Percentiles rank a stretch among this genome's conserved stretches.
phyloP scores from a whole-genome alignment of 2,888 invertebrate species.

The Noctua janthe region DNA sequence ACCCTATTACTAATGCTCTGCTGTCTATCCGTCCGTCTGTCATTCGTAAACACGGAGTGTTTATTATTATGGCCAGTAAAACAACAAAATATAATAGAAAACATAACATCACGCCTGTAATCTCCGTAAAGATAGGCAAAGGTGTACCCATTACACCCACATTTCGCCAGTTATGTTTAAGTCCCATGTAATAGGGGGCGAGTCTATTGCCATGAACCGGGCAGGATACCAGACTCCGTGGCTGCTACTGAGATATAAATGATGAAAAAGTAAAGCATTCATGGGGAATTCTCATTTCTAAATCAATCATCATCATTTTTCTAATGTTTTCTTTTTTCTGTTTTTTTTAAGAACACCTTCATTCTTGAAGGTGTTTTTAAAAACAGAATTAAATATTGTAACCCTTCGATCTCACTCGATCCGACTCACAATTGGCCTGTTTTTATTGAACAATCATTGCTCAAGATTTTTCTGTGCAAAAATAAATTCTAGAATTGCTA shows the following conservation, averaged over 20 bases:
- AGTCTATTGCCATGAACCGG: too few species aligned
- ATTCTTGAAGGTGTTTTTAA: not conserved
- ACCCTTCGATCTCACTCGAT: not conserved
- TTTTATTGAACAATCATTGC: not conserved
- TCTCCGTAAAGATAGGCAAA: too few species aligned
- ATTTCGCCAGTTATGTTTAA: too few species aligned
- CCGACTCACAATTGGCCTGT: not conserved
- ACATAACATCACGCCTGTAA: not conserved
- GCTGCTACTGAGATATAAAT: too few species aligned
- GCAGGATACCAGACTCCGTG: too few species aligned
- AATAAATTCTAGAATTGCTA: conserved; percentile 9
- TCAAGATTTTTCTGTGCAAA: not conserved
- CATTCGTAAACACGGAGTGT: not conserved
- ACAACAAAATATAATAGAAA: not conserved
- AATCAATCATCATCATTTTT: too few species aligned
- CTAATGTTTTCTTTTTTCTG: too few species aligned
- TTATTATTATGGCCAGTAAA: not conserved
- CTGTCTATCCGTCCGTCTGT: not conserved
- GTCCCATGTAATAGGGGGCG: too few species aligned
- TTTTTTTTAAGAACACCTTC: too few species aligned
- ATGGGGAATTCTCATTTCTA: not conserved
- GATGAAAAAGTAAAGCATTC: not conserved
- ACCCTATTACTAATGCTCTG: not conserved
- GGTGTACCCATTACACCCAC: too few species aligned
- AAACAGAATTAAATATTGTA: not conserved